Percentiles rank a stretch among this genome's conserved stretches.
Conservation (phyloP, 2,113 vertebrate genomes). For the Microcebus tavaratra region DNA sequence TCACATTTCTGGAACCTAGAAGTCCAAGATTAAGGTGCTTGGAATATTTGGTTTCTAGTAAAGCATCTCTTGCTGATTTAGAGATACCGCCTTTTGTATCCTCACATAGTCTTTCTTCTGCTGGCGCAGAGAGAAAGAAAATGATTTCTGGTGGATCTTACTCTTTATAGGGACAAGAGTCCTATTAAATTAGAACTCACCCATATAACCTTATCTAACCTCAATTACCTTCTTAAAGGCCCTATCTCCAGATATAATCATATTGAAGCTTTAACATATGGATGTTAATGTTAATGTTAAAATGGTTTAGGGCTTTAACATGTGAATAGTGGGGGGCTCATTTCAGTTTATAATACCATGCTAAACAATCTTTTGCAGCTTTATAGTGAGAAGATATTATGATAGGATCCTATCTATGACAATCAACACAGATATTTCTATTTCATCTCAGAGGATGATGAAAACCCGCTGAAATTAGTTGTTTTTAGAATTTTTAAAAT, state of each 20-base stretch:
- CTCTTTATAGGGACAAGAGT: not conserved
- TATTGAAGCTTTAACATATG: not conserved
- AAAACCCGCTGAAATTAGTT: not conserved
- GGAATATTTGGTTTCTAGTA: not conserved
- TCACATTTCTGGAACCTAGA: not conserved
- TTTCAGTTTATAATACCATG: not conserved
- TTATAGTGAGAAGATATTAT: not conserved
- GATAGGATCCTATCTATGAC: accelerated
- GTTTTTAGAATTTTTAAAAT: not conserved
- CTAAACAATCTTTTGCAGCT: not conserved
- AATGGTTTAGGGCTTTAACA: not conserved
- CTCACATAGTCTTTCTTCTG: not conserved
- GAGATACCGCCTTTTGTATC: not conserved
- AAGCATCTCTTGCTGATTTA: not conserved
- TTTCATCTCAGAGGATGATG: not conserved
- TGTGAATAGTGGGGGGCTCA: not conserved
- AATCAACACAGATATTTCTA: not conserved
- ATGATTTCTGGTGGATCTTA: not conserved
- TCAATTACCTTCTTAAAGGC: not conserved
- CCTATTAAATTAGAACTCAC: not conserved
- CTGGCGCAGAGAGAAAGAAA: not conserved
- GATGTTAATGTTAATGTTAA: not conserved
- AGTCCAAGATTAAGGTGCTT: not conserved
- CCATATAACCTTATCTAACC: not conserved
- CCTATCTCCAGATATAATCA: not conserved